Evolutionary conservation across 2,888 invertebrate genomes (phyloP).

Genomic region (Lycocerus yunnanus): DNA sequence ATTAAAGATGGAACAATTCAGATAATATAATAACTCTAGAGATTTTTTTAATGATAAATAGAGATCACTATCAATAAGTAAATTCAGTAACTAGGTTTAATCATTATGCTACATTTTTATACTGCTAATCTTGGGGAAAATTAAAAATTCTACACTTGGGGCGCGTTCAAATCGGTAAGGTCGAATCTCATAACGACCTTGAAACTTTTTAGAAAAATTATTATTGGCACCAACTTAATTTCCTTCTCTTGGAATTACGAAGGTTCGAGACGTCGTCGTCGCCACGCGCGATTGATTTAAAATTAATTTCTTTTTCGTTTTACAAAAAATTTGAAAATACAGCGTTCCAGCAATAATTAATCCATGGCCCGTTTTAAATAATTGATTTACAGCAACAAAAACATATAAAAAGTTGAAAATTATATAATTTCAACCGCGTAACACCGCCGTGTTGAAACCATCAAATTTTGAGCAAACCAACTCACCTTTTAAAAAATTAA

Average conservation of each 20-base stretch:
- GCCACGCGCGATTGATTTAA: too few relatives aligned
- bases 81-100: background rate
- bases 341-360: background rate
- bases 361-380: background rate
- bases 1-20: background rate
- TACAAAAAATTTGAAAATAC: background rate
- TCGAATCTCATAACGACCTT: too few relatives aligned
- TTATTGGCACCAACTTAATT: too few relatives aligned
- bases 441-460: background rate
- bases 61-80: background rate
- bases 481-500: background rate
- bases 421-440: background rate
- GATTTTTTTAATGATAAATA: background rate
- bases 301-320: background rate
- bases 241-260: too few relatives aligned
- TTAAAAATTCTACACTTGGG: too few relatives aligned
- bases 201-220: too few relatives aligned
- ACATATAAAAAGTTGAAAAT: background rate
- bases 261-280: too few relatives aligned
- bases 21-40: background rate
- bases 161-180: too few relatives aligned
- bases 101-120: background rate
- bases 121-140: background rate
- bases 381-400: background rate
- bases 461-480: background rate